Conservation (phyloP, 2,888 invertebrate genomes). For the Ctena decussata region DNA sequence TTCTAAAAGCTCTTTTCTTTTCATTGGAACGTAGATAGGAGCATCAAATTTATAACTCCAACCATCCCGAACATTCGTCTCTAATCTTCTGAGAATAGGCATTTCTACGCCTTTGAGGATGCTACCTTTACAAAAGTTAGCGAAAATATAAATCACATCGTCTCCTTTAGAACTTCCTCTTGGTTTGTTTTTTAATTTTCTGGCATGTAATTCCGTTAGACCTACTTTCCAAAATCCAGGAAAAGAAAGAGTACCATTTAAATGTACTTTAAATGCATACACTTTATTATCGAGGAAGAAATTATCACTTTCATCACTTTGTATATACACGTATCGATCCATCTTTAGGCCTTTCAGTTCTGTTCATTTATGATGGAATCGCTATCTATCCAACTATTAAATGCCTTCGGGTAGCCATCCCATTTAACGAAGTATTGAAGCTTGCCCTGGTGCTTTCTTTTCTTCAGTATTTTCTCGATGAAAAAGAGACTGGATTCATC, state of each 20-base stretch:
- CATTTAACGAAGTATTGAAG: slow-evolving; percentile 20
- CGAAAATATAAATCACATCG: slow-evolving; percentile 16
- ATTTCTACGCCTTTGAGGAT: neutral
- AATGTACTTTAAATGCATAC: slow-evolving; percentile 25
- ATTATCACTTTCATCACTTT: slow-evolving; percentile 2
- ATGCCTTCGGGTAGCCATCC: neutral
- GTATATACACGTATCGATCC: slow-evolving; percentile 6
- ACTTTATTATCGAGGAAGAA: slow-evolving; percentile 28
- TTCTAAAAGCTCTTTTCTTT: neutral
- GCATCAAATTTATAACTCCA: neutral
- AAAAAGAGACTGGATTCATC: slow-evolving; percentile 39
- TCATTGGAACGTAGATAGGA: neutral
- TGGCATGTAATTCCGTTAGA: neutral
- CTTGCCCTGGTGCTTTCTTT: slow-evolving; percentile 8
- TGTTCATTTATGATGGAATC: too few species aligned
- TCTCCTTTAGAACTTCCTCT: too few species aligned
- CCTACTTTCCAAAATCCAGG: slow-evolving; percentile 29
- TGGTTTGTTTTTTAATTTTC: neutral
- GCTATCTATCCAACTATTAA: neutral
- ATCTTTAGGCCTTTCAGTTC: neutral
- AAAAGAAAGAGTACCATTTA: slow-evolving; percentile 10
- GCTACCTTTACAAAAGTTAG: neutral
- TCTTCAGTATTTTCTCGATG: slow-evolving; percentile 47
- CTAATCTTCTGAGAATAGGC: slow-evolving; percentile 9
- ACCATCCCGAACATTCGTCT: neutral